Percentiles rank a stretch among this genome's conserved stretches.
Conservation (phyloP, 2,888 invertebrate species). For the Parnassius glacialis region DNA sequence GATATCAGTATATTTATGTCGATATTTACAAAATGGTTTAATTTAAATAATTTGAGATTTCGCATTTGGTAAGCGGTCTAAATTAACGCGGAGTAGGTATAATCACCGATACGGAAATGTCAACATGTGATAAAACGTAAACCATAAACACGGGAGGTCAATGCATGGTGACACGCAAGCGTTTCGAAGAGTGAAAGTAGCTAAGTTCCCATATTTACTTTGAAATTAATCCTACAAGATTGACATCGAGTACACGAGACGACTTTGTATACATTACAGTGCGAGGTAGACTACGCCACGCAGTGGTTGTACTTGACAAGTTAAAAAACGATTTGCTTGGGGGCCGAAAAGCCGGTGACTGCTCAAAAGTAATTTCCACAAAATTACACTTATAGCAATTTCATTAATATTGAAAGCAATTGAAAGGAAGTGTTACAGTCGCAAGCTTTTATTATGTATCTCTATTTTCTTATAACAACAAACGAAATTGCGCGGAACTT, state of each 20-base stretch:
- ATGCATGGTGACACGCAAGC: slow-evolving; percentile 13
- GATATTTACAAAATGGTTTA: no score
- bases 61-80: no score
- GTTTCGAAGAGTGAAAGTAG: slow-evolving; percentile 22
- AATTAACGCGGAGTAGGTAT: no score
- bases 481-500: slow-evolving; percentile 5
- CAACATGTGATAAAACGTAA: slow-evolving; percentile 6
- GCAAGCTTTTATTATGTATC: slow-evolving; percentile 1
- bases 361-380: slow-evolving; percentile 18
- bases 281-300: slow-evolving; percentile 28
- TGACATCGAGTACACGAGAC: slow-evolving; percentile 11
- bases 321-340: slow-evolving; percentile 27
- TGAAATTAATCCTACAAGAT: slow-evolving; percentile 24
- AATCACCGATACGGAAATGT: slow-evolving; percentile 12
- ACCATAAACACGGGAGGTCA: slow-evolving; percentile 16
- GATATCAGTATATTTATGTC: no score
- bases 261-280: slow-evolving; percentile 2
- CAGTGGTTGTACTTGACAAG: slow-evolving; percentile 40
- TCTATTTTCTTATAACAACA: no score
- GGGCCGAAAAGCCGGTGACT: slow-evolving; percentile 8
- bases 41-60: no score
- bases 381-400: slow-evolving; percentile 22
- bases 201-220: slow-evolving; percentile 11
- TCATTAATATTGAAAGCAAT: slow-evolving; percentile 19
- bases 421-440: slow-evolving; percentile 17